Base-by-base conservation (phyloP, 92 coral and sea anemone genomes). In the Ricordea florida region DNA sequence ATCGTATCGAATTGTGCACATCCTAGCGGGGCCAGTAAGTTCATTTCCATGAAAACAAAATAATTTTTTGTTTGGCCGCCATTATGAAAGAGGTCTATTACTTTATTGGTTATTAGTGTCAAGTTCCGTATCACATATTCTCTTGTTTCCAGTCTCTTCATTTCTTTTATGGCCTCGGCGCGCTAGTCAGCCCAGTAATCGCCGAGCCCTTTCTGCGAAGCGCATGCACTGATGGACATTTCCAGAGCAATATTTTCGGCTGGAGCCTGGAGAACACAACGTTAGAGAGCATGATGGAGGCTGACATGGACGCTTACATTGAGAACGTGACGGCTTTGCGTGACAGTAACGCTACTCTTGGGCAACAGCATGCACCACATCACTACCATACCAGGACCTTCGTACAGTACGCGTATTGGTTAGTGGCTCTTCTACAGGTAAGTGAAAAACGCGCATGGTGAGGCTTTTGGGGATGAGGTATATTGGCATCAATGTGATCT, bases 381-480 rank as follows among this genome's bases (percentile, higher is more conserved):
- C 69, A 65, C 44, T 25, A 17, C 15, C 78, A 81, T 14, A 55
- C 87, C 1, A 68, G 48, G 79, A 76, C 97, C 0, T 87, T 73
- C 60, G 99, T 96, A 6, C 99, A 96, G 80, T 96, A 85, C 51
- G 99, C 97, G 23, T 96, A 92, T 45, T 96, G 99, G 99, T 64
- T 91, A 4, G 92, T 92, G 1, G 97, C 97, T n/a, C 69, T 90
- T 10, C 58, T 96, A 34, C 97, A 92, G 97, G 99, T 94, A n/a
- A 66, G 74, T 17, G 31, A 1, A 11, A n/a, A n/a, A n/a, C n/a
- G n/a, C n/a, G n/a, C n/a, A n/a, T n/a, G n/a, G n/a, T n/a, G n/a
- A n/a, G n/a, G n/a, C n/a, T n/a, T n/a, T n/a, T n/a, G n/a, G n/a
- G n/a, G n/a, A n/a, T n/a, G n/a, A n/a, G n/a, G n/a, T n/a, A n/a